A percentile compares a stretch with the other conserved stretches of the same genome.
phyloP scores from a whole-genome alignment of 1,140 invertebrate species.

The Tribolium castaneum region DNA sequence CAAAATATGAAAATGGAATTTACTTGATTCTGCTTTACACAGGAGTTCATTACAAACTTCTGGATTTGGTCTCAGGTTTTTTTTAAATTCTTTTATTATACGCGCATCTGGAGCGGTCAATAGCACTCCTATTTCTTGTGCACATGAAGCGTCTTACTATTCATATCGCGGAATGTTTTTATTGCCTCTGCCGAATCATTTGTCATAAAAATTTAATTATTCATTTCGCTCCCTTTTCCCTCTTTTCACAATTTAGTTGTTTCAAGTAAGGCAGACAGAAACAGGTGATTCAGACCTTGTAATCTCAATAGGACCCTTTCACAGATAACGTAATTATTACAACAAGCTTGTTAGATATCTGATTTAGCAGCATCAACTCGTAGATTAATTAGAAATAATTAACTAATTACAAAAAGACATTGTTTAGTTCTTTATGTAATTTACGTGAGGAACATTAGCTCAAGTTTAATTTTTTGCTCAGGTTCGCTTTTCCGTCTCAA shows the following conservation, averaged over 20 bases:
- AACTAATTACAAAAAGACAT: not conserved
- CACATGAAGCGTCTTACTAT: not conserved
- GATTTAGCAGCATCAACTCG: not conserved
- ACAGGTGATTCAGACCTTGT: not conserved
- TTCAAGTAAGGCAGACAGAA: not conserved
- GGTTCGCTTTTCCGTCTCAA: not conserved
- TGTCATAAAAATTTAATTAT: slow-evolving; percentile 16
- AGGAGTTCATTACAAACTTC: not conserved
- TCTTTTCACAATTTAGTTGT: not conserved
- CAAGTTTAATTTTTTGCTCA: slow-evolving; percentile 15
- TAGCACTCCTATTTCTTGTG: not conserved
- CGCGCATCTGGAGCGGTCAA: not conserved
- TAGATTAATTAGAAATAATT: slow-evolving; percentile 7
- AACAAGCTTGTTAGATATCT: slow-evolving; percentile 20
- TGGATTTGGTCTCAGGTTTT: not conserved
- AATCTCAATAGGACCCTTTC: slow-evolving; percentile 10
- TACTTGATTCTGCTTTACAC: not conserved
- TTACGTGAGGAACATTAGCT: not conserved
- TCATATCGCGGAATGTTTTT: not conserved
- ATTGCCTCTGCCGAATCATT: not conserved
- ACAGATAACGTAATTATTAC: not conserved
- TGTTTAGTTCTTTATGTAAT: no score
- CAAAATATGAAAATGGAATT: slow-evolving; percentile 9
- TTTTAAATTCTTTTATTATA: not conserved
- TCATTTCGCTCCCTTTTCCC: not conserved